A percentile compares a stretch with the other conserved stretches of the same genome.
These are phyloP conservation scores for Bergia puertoricense DNA, from an alignment of 92 coral and sea anemone genomes.

Conservation along the genomic window DNA sequence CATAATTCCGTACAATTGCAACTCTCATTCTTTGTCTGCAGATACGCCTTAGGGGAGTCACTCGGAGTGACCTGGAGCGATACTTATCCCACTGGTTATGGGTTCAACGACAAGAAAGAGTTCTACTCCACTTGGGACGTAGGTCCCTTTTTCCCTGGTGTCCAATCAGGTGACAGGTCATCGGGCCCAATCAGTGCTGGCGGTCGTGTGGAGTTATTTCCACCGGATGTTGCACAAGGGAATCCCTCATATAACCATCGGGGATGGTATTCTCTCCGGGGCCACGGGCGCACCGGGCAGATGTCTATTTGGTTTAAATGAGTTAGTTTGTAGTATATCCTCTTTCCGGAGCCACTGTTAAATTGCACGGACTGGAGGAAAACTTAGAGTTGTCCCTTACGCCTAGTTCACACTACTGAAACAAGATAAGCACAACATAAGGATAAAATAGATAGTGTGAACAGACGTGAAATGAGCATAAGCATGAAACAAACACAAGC, in stretches of 20 bases:
- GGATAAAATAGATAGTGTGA: too few species aligned
- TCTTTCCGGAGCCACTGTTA: too few species aligned
- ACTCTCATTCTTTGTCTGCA: background rate
- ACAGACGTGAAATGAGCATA: too few species aligned
- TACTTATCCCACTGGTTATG: slow-evolving; percentile 88
- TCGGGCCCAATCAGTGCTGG: slow-evolving; percentile 50
- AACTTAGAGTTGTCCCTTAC: too few species aligned
- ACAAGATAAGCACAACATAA: too few species aligned
- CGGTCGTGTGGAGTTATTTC: slow-evolving; percentile 47
- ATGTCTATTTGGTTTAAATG: slow-evolving; percentile 91
- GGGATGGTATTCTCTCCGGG: slow-evolving; percentile 80
- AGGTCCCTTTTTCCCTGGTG: slow-evolving; percentile 95
- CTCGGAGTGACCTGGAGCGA: slow-evolving; percentile 85
- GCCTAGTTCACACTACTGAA: too few species aligned
- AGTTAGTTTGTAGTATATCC: too few species aligned
- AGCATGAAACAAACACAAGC: too few species aligned
- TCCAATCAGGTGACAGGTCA: slow-evolving; percentile 80
- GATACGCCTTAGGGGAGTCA: slow-evolving; percentile 73
- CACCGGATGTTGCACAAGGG: slow-evolving; percentile 67
- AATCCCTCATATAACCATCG: slow-evolving; percentile 27
- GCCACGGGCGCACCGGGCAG: slow-evolving; percentile 71
- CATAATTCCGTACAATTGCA: too few species aligned
- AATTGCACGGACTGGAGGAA: too few species aligned
- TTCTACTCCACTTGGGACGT: slow-evolving; percentile 41
- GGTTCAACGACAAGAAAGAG: slow-evolving; percentile 38